Percentiles rank a stretch among this genome's conserved stretches.
phyloP scores from a whole-genome alignment of 2,113 vertebrate species.

The Eleginops maclovinus region DNA sequence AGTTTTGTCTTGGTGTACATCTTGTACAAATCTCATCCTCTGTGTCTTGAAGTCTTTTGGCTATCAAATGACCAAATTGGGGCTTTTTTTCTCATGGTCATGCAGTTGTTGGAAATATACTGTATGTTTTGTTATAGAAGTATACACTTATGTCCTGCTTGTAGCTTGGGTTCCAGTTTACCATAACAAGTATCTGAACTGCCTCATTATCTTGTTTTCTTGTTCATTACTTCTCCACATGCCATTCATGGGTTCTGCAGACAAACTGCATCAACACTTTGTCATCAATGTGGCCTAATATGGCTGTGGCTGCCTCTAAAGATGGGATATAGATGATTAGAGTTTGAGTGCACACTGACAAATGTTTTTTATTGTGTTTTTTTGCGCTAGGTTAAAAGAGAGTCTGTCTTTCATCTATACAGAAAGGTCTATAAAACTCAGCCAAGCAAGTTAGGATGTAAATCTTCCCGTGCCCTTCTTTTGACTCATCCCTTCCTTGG shows the following conservation, averaged over 20 bases:
- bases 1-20: no score
- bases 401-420: constrained; percentile 12
- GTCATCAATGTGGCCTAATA: neutral
- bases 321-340: neutral
- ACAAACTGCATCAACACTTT: neutral
- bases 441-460: constrained; percentile 13
- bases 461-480: constrained; percentile 31
- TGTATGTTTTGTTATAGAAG: neutral
- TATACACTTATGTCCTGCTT: neutral
- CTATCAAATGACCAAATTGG: neutral
- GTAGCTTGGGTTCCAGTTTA: neutral
- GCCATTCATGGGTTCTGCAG: constrained; percentile 4
- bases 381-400: constrained; percentile 8
- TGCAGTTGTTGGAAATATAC: no score
- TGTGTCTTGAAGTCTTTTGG: neutral
- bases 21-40: no score
- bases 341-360: constrained; percentile 3
- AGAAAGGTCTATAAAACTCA: constrained; percentile 30
- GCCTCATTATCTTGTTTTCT: neutral
- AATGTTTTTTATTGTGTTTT: constrained; percentile 9
- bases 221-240: neutral
- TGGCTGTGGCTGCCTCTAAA: constrained; percentile 4
- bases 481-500: neutral
- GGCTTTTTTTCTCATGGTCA: no score
- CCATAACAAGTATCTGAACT: neutral